Base-by-base conservation (phyloP, 2,888 invertebrate species). In the Archips crataeganus region DNA sequence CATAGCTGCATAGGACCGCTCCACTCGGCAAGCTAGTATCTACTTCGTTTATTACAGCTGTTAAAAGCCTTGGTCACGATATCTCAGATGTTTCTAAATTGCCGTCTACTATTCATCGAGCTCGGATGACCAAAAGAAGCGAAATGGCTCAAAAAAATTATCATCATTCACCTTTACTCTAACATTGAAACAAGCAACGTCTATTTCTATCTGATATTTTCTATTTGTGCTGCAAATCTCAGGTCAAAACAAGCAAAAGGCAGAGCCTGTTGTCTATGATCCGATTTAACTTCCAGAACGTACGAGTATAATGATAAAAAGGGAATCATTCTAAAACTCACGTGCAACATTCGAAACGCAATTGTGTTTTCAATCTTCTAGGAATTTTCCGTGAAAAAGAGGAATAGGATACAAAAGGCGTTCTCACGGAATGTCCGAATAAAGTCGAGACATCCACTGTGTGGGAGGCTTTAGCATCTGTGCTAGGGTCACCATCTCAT, bases 401-500 rank as follows among this genome's bases (percentile, higher is more conserved):
- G 72, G 66, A 70, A 75, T 72, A 57, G 66, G 75, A 57, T 59
- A 70, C 72, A 73, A 70, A 68, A 73, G 77, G 73, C 71, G 73
- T 71, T 78, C 70, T 71, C 65, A 62, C 68, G 57, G 64, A 74
- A 62, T 73, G 72, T 79, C 75, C 75, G 77, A 78, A 77, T 77
- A 77, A 76, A 77, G 76, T 75, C 47, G 70, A 47, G 70, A 62
- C 49, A 67, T 70, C 69, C 67, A 62, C 57, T 23, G 13, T 60
- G 45, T 59, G 54, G 69, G 63, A 51, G 65, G 69, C 47, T 59
- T 72, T 59, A 72, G 75, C 73, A 32, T 36, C 15, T 45, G 42
- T 6, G 3, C 3, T 45, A 54, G 54, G 54, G 54, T 54, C 23
- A 9, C 54, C 54, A 54, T 54, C 49, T 13, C n/a, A 49, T n/a